Evolutionary conservation across 2,888 invertebrate genomes (phyloP).

Genomic region (Rugalucina vietnamica): DNA sequence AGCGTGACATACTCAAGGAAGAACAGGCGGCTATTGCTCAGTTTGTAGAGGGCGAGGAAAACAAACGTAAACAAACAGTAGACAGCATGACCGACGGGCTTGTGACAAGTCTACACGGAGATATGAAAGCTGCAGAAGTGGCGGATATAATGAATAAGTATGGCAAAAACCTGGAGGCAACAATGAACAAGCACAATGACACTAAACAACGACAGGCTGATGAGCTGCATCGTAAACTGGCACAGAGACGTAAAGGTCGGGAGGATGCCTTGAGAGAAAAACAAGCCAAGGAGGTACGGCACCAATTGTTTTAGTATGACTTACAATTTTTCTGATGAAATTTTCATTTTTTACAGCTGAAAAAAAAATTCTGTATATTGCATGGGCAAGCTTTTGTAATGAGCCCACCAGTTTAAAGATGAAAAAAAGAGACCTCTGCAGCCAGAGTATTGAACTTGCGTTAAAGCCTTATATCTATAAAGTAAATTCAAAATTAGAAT

Average conservation of each 20-base stretch:
- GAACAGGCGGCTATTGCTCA: conserved; percentile 74
- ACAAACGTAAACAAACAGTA: conserved; percentile 67
- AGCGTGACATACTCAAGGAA: conserved; percentile 76
- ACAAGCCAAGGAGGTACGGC: conserved; percentile 76
- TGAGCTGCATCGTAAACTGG: conserved; percentile 75
- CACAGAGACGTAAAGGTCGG: conserved; percentile 74
- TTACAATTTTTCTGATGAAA: too few relatives aligned
- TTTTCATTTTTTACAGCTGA: too few relatives aligned
- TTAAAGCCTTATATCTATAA: not conserved
- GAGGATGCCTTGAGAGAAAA: conserved; percentile 75
- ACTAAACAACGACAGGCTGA: conserved; percentile 72
- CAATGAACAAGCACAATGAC: conserved; percentile 69
- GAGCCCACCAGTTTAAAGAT: too few relatives aligned
- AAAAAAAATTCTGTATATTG: too few relatives aligned
- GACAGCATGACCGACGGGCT: conserved; percentile 71
- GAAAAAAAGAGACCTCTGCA: too few relatives aligned
- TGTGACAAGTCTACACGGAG: conserved; percentile 75
- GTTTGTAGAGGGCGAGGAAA: conserved; percentile 71
- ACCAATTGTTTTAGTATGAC: too few relatives aligned
- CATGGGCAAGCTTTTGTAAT: too few relatives aligned
- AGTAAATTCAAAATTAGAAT: not conserved
- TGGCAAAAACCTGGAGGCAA: conserved; percentile 74
- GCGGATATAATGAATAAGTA: conserved; percentile 75
- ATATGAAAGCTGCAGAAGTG: conserved; percentile 70
- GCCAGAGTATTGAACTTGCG: too few relatives aligned